Base-by-base conservation (phyloP, 1,140 invertebrate genomes). In the Delia radicum region DNA sequence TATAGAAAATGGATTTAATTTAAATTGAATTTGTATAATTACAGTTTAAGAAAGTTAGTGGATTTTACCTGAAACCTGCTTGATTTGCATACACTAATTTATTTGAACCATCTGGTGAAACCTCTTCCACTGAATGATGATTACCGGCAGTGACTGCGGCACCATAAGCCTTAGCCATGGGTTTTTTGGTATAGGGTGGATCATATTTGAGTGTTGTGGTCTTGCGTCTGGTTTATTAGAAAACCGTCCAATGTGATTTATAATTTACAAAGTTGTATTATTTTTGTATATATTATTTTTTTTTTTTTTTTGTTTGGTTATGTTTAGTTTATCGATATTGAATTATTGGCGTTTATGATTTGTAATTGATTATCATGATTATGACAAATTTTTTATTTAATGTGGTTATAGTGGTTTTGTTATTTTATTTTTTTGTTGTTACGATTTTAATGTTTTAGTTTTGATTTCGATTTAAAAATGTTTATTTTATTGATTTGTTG, bases 121-220 rank as follows among this genome's bases (percentile, higher is more conserved):
- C 91, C 83, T 94, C 93, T 81, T 94, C 91, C 82, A 92, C 91
- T 10, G 91, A 91, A 84, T 92, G 91, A 80, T 89, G 88, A 79
- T 89, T 88, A 74, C 87, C 87, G 2, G 82, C 85, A 75, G 90
- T 90, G 74, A 90, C 89, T n/a, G 91, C 87, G n/a, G 90, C 88
- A 12, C 89, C 89, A 87, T 92, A 93, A 79, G 89, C 91, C 88
- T 94, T 95, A 71, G 90, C 89, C 76, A 92, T 90, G 26, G 93
- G 92, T 82, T 94, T 94, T 89, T 95, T 95, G 80, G 91, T 89
- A 88, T 95, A 95, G 37, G 94, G 93, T 76, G 92, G 91, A 86
- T 96, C 94, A 87, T 94, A 94, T 86, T 95, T 95, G 81, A 93
- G 92, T 86, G 94, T 89, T 75, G 94, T 94, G 82, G 93, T 95